Base-by-base conservation (phyloP, 2,888 invertebrate genomes). In the Phrixothrix hirtus region DNA sequence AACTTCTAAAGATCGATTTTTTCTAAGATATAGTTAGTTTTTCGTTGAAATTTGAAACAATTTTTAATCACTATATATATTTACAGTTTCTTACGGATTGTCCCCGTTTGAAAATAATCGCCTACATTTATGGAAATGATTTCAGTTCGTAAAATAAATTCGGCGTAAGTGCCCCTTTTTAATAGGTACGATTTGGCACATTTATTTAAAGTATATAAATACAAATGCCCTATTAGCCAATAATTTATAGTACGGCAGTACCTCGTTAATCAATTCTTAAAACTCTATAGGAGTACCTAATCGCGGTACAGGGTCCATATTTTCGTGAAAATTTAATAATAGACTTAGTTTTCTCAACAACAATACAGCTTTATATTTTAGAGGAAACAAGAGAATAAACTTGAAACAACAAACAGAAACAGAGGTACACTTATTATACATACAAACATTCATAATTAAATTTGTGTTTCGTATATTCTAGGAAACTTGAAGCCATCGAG, bases 21-120 rank as follows among this genome's bases (percentile, higher is more conserved):
- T 34, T 16, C 29, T 30, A 31, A 15, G 13, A 26, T 41, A 26
- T 34, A 58, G 16, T 38, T 59, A 52, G 57, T 59, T 68, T 71
- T 72, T 72, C 72, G 72, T 72, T 73, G 72, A 73, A 72, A 59
- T 71, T 73, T 72, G 72, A 72, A 72, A 72, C 70, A 60, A 66
- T 68, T 62, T 54, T 7, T 21, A 21, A 21, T 21, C 3, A 21
- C 7, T 21, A 21, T 21, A 5, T 21, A 5, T 21, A 14, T 14
- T 38, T 61, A 46, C 58, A 49, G 36, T 34, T 35, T 51, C 15
- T 17, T 51, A 47, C 43, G 44, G 48, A 46, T 56, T 41, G 36
- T 52, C 47, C n/a, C n/a, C 48, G 47, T 43, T 43, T 30, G 17
- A 47, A 39, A 32, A 41, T 41, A 15, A 35, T 48, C 30, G 45